Evolutionary conservation across 2,888 invertebrate genomes (phyloP), one percentile per base, ranked within the genome.

Genomic region (Matsumyia berberina): DNA sequence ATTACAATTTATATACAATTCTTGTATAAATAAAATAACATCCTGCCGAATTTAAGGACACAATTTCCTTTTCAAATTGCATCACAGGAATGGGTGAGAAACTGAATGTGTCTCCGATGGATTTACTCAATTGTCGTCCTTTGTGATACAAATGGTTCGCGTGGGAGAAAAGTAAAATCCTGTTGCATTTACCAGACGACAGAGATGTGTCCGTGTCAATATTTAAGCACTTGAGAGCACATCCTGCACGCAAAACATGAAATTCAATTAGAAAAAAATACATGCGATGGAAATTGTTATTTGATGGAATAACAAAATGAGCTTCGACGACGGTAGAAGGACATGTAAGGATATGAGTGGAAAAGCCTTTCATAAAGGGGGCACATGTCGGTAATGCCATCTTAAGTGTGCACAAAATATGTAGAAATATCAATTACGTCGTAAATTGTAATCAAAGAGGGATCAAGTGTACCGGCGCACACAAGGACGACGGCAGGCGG

Each of bases 51-150:
- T n/a, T n/a, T n/a, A n/a, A 24, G 24, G 24, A 24, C 24, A 46
- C 57, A 46, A 58, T 58, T 58, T 58, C 37, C 24, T 37, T 64
- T 64, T 37, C 37, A 8, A 37, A 24, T 24, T 64, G 64, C 24
- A 24, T 37, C 35, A 35, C 24, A 37, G n/a, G 15, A 24, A 5
- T 8, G 24, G 35, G 19, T 35, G 35, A 19, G 35, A 51, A 51
- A 70, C 49, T 70, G 69, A 57, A 37, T 70, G 57, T 46, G 19
- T 64, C 35, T 37, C 2, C 24, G 35, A 49, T 24, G 42, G 64
- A 49, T 37, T 64, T 49, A 49, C 24, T 8, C 6, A 49, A 46
- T n/a, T 49, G 46, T 49, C 17, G 29, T 64, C 49, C 37, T 64
- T 64, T 64, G 64, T 37, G 29, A 64, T 64, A 35, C 35, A 64